Evolutionary conservation across 2,113 vertebrate species (phyloP), one percentile per base, ranked within the genome.

Genomic region (Rafetus swinhoei): DNA sequence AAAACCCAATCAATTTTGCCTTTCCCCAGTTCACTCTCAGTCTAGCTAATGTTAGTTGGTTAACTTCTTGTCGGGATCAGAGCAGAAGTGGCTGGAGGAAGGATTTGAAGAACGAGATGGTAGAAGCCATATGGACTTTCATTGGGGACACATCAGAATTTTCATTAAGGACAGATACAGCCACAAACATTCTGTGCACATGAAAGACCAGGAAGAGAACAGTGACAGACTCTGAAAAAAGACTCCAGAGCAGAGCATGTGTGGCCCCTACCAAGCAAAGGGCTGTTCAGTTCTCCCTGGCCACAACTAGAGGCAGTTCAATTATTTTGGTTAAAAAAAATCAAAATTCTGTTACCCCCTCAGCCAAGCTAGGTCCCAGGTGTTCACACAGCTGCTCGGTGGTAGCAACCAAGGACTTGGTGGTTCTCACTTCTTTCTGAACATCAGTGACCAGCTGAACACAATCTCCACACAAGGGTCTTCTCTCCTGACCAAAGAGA

Each of bases 401-500:
- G 0, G 90, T 96, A n/a, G 85, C 81, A 53, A 98, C 96, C 55
- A 99, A 88, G 0, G 24, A 2, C 76, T 94, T 84, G 55, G 98
- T 2, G 35, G 98, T 27, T 57, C 97, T 98, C 54, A 98, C 97
- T 72, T 98, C 85, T 1, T 90, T 45, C 83, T 98, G 98, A 90
- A 97, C 3, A 3, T 98, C 98, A 0, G 88, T 93, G 81, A 98
- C 83, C 65, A 99, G 98, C 90, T 98, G 97, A 83, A 98, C 85
- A 50, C 99, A 99, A 89, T 98, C 96, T 18, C 97, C 81, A 2
- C 99, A 99, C 86, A 98, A 87, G 0, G 87, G 93, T 3, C 86
- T 93, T 14, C 0, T 15, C 54, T 84, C 94, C 98, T 98, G 79
- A 0, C 2, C 56, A 53, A 4, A 2, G 24, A 72, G 25, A 24